Evolutionary conservation across 2,797 vertebrate species (phyloP).

Genomic region (Cheirogaleus major): DNA sequence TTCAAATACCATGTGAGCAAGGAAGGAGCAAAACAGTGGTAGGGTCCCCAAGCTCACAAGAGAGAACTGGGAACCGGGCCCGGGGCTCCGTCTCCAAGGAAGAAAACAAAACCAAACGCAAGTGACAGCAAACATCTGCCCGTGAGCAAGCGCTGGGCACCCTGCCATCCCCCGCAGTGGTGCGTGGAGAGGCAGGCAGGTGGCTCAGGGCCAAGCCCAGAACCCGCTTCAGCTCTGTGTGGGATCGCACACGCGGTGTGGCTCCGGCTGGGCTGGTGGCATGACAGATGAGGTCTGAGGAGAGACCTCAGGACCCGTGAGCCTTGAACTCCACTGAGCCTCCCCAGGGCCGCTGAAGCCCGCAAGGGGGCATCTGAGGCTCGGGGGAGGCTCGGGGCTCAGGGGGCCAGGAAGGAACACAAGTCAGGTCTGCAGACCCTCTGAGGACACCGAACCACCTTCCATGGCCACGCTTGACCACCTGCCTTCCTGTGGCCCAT

Average conservation of each 20-base stretch:
- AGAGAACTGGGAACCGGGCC: not conserved
- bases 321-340: not conserved
- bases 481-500: no score
- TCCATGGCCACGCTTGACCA: not conserved
- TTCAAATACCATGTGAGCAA: not conserved
- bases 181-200: fast-evolving
- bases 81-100: not conserved
- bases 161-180: not conserved
- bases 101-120: not conserved
- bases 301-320: not conserved
- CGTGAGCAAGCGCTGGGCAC: not conserved
- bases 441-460: not conserved
- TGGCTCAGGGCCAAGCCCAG: not conserved
- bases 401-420: no score
- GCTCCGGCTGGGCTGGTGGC: not conserved
- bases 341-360: not conserved
- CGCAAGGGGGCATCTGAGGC: not conserved
- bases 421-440: no score
- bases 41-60: not conserved
- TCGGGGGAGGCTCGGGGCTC: not conserved
- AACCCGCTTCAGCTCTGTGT: not conserved
- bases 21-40: not conserved
- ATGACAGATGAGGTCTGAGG: fast-evolving
- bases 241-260: not conserved
- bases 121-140: not conserved